These are phyloP conservation scores for Anorthoa munda DNA, from an alignment of 2,888 invertebrate genomes.

Conservation along the genomic window DNA sequence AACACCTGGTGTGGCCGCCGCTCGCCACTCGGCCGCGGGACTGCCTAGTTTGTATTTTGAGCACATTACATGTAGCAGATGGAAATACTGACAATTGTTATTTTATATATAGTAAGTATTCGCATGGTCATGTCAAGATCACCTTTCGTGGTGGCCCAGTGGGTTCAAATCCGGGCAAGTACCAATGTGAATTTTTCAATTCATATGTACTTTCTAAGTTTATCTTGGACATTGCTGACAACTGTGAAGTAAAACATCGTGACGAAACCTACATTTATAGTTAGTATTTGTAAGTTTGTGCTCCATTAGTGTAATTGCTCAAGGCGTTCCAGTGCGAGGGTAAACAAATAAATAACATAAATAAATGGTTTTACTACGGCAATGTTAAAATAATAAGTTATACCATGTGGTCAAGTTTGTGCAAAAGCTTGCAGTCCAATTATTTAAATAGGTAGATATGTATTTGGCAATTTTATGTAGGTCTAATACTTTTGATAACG, in stretches of 20 bases:
- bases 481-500: neutral
- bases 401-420: neutral
- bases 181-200: no score
- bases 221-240: no score
- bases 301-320: no score
- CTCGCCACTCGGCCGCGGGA: neutral
- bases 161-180: no score
- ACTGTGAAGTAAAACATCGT: no score
- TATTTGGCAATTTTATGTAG: neutral
- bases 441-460: neutral
- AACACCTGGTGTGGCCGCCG: conserved; percentile 44
- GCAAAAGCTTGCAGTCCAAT: neutral
- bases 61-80: conserved; percentile 50
- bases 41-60: conserved; percentile 42
- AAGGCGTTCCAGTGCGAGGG: no score
- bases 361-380: neutral
- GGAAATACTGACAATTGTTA: conserved; percentile 28
- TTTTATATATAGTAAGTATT: neutral
- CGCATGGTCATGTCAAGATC: no score
- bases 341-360: no score
- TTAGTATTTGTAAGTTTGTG: no score
- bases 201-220: no score
- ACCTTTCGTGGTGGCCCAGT: no score
- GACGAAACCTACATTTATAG: no score
- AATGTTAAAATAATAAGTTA: neutral